phyloP scores from a whole-genome alignment of 2,888 invertebrate genomes.

The Seira ritae region DNA sequence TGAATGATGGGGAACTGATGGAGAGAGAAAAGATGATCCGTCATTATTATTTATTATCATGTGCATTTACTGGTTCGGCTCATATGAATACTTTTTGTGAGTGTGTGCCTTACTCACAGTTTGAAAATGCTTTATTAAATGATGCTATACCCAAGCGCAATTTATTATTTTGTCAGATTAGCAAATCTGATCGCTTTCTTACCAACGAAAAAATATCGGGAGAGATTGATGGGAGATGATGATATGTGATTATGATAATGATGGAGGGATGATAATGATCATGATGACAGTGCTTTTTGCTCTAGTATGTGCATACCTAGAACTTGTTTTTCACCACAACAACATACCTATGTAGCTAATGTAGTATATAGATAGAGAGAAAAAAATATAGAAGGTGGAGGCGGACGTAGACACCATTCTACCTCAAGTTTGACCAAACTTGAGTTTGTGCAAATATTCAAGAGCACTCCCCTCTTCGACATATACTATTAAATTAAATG shows the following conservation, averaged over 20 bases:
- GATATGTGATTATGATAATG: conserved; percentile 21
- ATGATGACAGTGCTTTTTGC: conserved; percentile 12
- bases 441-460: conserved; percentile 14
- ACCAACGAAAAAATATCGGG: not conserved
- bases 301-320: conserved; percentile 6
- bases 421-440: not conserved
- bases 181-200: conserved; percentile 20
- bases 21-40: conserved; percentile 11
- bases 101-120: conserved; percentile 21
- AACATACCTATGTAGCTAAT: not conserved
- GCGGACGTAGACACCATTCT: conserved; percentile 7
- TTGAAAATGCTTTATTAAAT: conserved; percentile 10
- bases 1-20: conserved; percentile 13
- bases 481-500: conserved; percentile 10
- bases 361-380: too few relatives aligned
- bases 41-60: conserved; percentile 23
- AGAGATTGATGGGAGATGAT: conserved; percentile 14
- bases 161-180: conserved; percentile 9
- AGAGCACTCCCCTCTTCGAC: conserved; percentile 10
- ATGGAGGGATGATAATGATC: conserved; percentile 15
- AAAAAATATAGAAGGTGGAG: not conserved
- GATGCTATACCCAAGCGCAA: conserved; percentile 13
- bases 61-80: conserved; percentile 15
- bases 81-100: conserved; percentile 21
- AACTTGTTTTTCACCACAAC: not conserved